Evolutionary conservation across 2,888 invertebrate species (phyloP).

Genomic region (Philhelius pedissequus): DNA sequence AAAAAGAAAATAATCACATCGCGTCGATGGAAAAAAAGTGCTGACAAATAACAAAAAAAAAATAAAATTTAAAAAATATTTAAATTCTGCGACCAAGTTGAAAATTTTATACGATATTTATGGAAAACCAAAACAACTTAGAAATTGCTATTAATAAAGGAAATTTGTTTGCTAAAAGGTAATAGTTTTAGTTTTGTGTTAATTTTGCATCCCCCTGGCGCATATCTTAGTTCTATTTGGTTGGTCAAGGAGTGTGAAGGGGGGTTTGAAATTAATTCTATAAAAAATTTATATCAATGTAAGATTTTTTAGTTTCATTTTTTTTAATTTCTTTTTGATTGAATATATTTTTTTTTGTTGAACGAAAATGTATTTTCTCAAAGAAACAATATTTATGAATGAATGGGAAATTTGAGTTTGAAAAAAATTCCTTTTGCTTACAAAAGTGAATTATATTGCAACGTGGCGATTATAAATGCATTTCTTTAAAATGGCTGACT

Average conservation of each 20-base stretch:
- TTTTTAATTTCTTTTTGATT: conserved; percentile 4
- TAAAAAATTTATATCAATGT: conserved; percentile 30
- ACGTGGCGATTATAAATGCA: conserved; percentile 25
- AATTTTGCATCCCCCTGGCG: conserved; percentile 22
- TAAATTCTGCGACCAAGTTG: conserved; percentile 51
- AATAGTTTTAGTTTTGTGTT: conserved; percentile 68
- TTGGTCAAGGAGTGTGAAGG: not conserved
- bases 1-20: conserved; percentile 8
- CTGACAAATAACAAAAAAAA: conserved; percentile 19
- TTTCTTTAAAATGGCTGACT: conserved; percentile 62
- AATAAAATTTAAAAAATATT: conserved; percentile 7
- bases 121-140: conserved; percentile 78
- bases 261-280: conserved; percentile 5
- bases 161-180: conserved; percentile 78
- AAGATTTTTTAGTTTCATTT: conserved; percentile 21
- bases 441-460: not conserved
- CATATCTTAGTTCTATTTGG: not conserved
- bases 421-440: not conserved
- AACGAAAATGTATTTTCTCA: conserved; percentile 1
- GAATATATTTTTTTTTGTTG: not conserved
- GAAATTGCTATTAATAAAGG: conserved; percentile 79
- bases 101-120: conserved; percentile 72
- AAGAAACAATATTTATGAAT: conserved; percentile 27
- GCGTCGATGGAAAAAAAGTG: conserved; percentile 5
- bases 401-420: conserved; percentile 55